phyloP scores from a whole-genome alignment of 2,888 invertebrate species.

The Selenia dentaria region DNA sequence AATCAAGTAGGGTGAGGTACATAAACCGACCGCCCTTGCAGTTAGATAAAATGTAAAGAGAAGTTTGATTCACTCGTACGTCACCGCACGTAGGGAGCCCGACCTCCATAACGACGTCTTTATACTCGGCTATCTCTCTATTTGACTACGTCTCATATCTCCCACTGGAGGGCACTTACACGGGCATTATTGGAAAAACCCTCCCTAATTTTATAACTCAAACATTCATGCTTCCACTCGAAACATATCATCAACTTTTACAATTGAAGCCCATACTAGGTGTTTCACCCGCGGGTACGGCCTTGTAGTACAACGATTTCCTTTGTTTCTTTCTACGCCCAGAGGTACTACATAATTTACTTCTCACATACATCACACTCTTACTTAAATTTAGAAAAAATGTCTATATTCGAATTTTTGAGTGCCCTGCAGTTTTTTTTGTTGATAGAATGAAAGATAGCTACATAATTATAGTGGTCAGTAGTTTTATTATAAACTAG shows the following conservation, averaged over 20 bases:
- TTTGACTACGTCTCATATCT: slow-evolving; percentile 78
- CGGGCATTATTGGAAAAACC: slow-evolving; percentile 72
- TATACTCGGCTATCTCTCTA: slow-evolving; percentile 70
- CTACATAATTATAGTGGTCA: too few species aligned
- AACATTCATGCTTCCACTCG: slow-evolving; percentile 30
- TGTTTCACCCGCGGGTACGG: too few species aligned
- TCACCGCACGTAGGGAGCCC: slow-evolving; percentile 62
- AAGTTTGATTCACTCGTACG: slow-evolving; percentile 79
- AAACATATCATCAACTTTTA: slow-evolving; percentile 18
- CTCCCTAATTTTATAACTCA: slow-evolving; percentile 50
- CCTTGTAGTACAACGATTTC: too few species aligned
- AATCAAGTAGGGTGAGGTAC: slow-evolving; percentile 79
- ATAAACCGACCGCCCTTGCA: slow-evolving; percentile 81
- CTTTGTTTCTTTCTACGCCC: too few species aligned
- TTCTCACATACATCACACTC: too few species aligned
- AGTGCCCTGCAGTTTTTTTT: too few species aligned
- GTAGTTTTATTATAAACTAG: too few species aligned
- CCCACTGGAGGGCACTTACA: slow-evolving; percentile 64
- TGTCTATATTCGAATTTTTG: too few species aligned
- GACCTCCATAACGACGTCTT: slow-evolving; percentile 73
- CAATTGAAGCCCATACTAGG: too few species aligned
- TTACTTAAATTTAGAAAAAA: too few species aligned
- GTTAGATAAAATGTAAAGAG: slow-evolving; percentile 80
- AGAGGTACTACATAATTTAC: too few species aligned
- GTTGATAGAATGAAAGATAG: too few species aligned